Conservation (phyloP, 2,113 vertebrate species). For the Trachemys scripta region DNA sequence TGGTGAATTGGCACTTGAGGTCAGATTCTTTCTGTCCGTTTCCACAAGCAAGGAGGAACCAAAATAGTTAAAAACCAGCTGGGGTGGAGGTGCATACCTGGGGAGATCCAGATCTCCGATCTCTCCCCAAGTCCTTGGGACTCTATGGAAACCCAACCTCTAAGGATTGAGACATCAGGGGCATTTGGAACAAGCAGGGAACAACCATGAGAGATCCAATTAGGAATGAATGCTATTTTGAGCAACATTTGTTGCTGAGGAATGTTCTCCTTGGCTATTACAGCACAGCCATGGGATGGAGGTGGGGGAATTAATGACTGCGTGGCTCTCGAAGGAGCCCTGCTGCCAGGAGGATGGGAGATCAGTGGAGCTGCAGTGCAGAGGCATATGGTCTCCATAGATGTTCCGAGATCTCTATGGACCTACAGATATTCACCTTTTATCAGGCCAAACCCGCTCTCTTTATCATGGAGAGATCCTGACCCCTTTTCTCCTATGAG, state of each 20-base stretch:
- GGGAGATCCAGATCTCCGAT: background rate
- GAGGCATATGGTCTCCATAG: background rate
- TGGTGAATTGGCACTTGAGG: background rate
- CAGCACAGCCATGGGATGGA: background rate
- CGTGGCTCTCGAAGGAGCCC: background rate
- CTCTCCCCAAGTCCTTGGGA: background rate
- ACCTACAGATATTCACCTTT: background rate
- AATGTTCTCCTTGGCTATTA: background rate
- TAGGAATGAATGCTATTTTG: constrained; percentile 15
- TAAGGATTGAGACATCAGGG: background rate
- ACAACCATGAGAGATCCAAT: constrained; percentile 30
- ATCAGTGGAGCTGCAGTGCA: background rate
- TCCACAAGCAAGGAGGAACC: constrained; percentile 14
- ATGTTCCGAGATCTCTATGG: background rate
- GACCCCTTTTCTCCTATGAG: background rate
- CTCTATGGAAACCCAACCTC: background rate
- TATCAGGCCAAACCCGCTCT: background rate
- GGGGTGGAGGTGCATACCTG: background rate
- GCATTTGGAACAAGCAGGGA: background rate
- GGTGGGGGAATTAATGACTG: background rate
- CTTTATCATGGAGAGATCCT: background rate
- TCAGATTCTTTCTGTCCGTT: constrained; percentile 55
- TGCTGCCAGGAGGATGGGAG: background rate
- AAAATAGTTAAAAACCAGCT: background rate
- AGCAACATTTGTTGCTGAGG: background rate